A percentile compares a stretch with the other conserved stretches of the same genome.
Conservation (phyloP, 2,888 invertebrate genomes). For the Chromoteleia sp. region DNA sequence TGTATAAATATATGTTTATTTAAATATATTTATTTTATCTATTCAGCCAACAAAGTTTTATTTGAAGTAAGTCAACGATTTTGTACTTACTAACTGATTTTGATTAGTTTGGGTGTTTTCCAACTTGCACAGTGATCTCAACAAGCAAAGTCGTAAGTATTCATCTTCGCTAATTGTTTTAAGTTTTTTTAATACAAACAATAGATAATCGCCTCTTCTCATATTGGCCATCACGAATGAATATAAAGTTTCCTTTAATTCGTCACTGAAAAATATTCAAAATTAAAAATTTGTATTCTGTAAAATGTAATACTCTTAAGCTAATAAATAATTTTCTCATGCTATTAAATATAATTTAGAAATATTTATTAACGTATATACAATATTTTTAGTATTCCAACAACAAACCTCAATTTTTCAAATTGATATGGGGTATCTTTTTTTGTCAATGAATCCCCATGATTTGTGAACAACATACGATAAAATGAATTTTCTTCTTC, state of each 20-base stretch:
- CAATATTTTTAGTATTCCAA: background rate
- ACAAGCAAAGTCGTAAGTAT: conserved; percentile 76
- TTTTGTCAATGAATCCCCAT: conserved; percentile 11
- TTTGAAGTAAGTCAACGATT: too few relatives aligned
- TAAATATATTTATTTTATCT: too few relatives aligned
- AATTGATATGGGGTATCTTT: conserved; percentile 22
- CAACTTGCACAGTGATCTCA: conserved; percentile 76
- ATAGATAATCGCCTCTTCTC: conserved; percentile 76
- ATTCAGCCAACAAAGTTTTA: too few relatives aligned
- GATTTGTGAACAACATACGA: conserved; percentile 69
- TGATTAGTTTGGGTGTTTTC: conserved; percentile 75
- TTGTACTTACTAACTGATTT: conserved; percentile 78
- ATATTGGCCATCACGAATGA: conserved; percentile 77
- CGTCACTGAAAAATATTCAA: conserved; percentile 75
- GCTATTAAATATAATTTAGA: too few relatives aligned
- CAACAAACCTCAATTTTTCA: conserved; percentile 27
- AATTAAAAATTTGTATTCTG: too few relatives aligned
- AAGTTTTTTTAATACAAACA: conserved; percentile 78
- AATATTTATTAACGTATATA: too few relatives aligned
- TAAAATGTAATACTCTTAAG: too few relatives aligned
- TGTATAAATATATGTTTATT: too few relatives aligned
- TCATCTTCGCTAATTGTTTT: conserved; percentile 79
- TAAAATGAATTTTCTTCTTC: conserved; percentile 78
- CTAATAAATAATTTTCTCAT: too few relatives aligned
- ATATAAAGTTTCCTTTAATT: conserved; percentile 77